phyloP scores from a whole-genome alignment of 2,888 invertebrate genomes.

The Belgica antarctica region DNA sequence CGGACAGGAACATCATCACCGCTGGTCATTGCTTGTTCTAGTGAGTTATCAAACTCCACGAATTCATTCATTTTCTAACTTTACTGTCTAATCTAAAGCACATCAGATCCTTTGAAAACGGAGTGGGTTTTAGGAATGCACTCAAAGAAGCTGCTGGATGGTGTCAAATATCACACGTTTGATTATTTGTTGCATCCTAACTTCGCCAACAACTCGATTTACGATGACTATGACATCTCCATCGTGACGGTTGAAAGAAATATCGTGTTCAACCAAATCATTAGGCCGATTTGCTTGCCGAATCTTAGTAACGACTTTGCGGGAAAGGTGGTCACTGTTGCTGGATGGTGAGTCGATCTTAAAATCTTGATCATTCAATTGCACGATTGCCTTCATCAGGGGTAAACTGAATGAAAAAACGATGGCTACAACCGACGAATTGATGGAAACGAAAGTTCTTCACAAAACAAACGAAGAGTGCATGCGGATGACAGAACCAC shows the following conservation, averaged over 20 bases:
- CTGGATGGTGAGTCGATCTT: slow-evolving; percentile 58
- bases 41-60: no score
- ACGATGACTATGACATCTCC: slow-evolving; percentile 24
- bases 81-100: no score
- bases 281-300: slow-evolving; percentile 25
- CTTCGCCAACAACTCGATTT: neutral
- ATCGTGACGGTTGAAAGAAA: neutral
- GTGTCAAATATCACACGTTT: neutral
- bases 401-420: neutral
- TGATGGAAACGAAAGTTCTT: neutral
- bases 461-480: neutral
- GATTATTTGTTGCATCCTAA: slow-evolving; percentile 30
- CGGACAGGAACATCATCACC: slow-evolving; percentile 43
- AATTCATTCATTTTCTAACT: no score
- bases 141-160: neutral
- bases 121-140: slow-evolving; percentile 31
- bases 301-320: neutral
- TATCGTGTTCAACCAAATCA: neutral
- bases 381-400: neutral
- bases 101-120: neutral
- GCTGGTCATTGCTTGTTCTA: slow-evolving; percentile 44
- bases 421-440: neutral
- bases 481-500: slow-evolving; percentile 50
- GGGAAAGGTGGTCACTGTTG: slow-evolving; percentile 51
- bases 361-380: slow-evolving; percentile 30